Conservation (phyloP, 2,113 vertebrate genomes). For the Aythya baeri region DNA sequence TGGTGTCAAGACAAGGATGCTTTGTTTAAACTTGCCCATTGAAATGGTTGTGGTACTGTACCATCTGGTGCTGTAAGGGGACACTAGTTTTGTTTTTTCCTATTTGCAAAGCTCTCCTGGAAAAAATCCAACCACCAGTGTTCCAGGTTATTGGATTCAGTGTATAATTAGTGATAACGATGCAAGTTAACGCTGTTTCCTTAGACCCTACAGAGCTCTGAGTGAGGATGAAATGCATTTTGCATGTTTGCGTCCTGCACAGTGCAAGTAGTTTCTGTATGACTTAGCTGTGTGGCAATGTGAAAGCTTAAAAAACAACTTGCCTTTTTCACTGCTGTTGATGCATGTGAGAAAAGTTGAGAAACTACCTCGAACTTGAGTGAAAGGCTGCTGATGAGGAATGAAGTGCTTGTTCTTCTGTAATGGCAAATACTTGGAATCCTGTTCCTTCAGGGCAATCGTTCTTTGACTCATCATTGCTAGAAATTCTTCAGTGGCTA, state of each 20-base stretch:
- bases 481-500: neutral
- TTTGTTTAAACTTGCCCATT: neutral
- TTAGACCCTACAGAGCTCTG: neutral
- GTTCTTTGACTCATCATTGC: neutral
- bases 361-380: neutral
- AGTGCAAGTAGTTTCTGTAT: neutral
- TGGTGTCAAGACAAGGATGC: neutral
- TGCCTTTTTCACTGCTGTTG: neutral
- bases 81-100: neutral
- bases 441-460: neutral
- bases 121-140: neutral
- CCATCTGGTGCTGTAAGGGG: accelerated
- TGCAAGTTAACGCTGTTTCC: constrained; percentile 9
- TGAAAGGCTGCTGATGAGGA: neutral
- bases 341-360: neutral
- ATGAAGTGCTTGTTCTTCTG: neutral
- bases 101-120: neutral
- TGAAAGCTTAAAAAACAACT: neutral
- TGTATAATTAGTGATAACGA: neutral
- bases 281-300: neutral
- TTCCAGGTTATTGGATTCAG: constrained; percentile 14
- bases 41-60: neutral
- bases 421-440: neutral
- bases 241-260: constrained; percentile 19
- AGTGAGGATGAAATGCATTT: constrained; percentile 23